These are phyloP conservation scores for Scotopteryx bipunctaria DNA, from an alignment of 2,888 invertebrate genomes.

Conservation along the genomic window DNA sequence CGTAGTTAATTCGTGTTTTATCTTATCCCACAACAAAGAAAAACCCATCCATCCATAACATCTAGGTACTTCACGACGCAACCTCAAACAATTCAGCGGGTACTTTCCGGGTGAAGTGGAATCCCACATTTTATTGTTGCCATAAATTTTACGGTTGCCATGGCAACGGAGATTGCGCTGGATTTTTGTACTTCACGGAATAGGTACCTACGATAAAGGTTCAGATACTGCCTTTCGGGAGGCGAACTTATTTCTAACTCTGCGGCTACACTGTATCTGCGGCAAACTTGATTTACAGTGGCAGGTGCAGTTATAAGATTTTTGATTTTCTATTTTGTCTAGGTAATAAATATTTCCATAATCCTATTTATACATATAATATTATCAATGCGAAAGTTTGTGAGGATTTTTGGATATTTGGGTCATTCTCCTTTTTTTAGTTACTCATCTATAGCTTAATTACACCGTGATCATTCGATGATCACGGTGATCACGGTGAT, in stretches of 20 bases:
- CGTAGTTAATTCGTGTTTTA: background rate
- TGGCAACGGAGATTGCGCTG: slow-evolving; percentile 72
- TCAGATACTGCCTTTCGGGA: slow-evolving; percentile 13
- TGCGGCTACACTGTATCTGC: no score
- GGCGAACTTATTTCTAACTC: background rate
- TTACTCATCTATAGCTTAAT: no score
- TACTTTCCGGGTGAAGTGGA: slow-evolving; percentile 67
- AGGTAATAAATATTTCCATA: no score
- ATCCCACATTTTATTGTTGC: slow-evolving; percentile 78
- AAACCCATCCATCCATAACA: slow-evolving; percentile 22
- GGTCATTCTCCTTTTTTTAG: no score
- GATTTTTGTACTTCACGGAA: slow-evolving; percentile 68
- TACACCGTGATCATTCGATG: no score
- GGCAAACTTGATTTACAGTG: no score
- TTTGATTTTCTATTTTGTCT: no score
- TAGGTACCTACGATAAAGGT: slow-evolving; percentile 24
- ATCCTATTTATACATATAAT: no score
- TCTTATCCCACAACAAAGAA: background rate
- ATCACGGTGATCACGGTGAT: no score
- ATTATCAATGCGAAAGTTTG: no score
- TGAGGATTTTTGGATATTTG: no score
- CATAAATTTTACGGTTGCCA: slow-evolving; percentile 75
- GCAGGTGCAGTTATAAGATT: no score
- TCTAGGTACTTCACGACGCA: slow-evolving; percentile 30
- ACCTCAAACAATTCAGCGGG: slow-evolving; percentile 49